Base-by-base conservation (phyloP, 2,797 vertebrate genomes). In the Arrhamphus sclerolepis region DNA sequence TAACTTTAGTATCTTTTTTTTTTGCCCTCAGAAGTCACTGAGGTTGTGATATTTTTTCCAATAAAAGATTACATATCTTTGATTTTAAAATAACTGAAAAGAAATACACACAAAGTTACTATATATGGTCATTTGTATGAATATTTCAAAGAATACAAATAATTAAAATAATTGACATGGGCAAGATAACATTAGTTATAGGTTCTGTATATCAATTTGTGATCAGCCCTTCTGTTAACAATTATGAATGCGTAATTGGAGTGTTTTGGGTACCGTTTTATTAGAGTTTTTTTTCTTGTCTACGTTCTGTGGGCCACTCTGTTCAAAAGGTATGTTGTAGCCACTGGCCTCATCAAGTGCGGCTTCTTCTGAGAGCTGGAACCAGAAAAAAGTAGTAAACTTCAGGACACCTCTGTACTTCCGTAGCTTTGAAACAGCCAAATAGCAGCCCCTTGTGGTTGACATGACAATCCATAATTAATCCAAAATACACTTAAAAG, bases 281-380 rank as follows among this genome's bases (percentile, higher is more conserved):
- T 88, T 88, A 1, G 76, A 67, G 0, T 40, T 8, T 20, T 72
- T 74, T 16, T 83, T 84, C 56, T 87, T 87, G 40, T 93, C 89
- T 17, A 29, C 87, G 71, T 92, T 93, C 78, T 70, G 80, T 0
- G 89, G 87, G 20, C 84, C 89, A 39, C 79, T 89, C 26, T 85
- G 87, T 77, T 95, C 93, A 21, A 87, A 88, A 18, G 92, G 94
- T 80, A 96, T 96, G 88, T 98, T 98, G 87, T 95, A 98, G 66
- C 97, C 96, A 72, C 96, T 95, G 78, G 96, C 94, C 82, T 96
- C 94, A 81, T 98, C 98, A 56, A 99, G 72, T 2, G 91, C 89
- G 56, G 94, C 90, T 86, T 99, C 98, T 70, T 99, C 96, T 62
- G 94, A 93, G 38, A 99, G 92, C 98, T 99, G 80, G 31, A 69